Evolutionary conservation across 2,888 invertebrate genomes (phyloP).

Genomic region (Stenolophus ochropezus): DNA sequence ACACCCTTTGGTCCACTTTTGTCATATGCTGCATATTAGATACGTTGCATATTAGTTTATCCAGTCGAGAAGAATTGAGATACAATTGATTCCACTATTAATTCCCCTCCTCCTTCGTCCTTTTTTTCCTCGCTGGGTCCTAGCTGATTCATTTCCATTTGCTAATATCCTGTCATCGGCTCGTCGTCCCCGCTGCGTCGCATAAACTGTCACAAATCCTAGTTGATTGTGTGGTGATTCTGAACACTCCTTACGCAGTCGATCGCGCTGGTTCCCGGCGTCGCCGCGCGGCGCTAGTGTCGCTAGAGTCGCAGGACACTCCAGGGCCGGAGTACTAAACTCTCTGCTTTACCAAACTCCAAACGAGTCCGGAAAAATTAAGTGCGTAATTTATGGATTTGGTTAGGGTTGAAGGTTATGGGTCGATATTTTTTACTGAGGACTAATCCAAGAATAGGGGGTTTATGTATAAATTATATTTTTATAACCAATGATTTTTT

Average conservation of each 20-base stretch:
- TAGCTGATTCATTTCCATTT: constrained; percentile 58
- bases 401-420: neutral
- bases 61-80: too few species aligned
- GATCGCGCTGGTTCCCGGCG: constrained; percentile 41
- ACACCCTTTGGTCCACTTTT: too few species aligned
- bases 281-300: constrained; percentile 4
- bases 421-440: neutral
- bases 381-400: neutral
- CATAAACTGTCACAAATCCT: constrained; percentile 59
- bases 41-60: too few species aligned
- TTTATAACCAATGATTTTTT: neutral
- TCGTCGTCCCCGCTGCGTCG: constrained; percentile 33
- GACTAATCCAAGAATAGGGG: neutral
- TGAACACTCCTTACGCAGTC: constrained; percentile 58
- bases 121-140: too few species aligned
- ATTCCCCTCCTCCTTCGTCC: too few species aligned
- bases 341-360: neutral
- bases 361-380: neutral
- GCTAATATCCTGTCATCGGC: constrained; percentile 56
- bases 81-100: too few species aligned
- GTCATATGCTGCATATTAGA: too few species aligned
- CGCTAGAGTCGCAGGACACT: constrained; percentile 8
- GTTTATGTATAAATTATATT: neutral
- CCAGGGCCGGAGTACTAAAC: neutral
- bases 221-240: constrained; percentile 60